Base-by-base conservation (phyloP, 2,888 invertebrate genomes). In the Chymomyza caudatula region DNA sequence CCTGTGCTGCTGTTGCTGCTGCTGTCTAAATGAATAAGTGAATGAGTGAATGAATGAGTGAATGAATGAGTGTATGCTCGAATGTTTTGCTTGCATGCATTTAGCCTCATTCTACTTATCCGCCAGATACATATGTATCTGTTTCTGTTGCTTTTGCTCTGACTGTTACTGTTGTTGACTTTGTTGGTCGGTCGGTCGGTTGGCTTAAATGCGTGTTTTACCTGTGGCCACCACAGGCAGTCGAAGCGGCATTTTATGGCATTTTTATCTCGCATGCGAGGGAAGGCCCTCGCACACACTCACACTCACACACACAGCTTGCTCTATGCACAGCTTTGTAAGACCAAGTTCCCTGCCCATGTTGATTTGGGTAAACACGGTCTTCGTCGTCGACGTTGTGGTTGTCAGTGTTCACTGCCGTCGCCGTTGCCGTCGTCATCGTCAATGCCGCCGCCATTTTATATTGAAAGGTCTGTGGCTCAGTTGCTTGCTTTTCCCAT, bases 41-140 rank as follows among this genome's bases (percentile, higher is more conserved):
- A 71, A 59, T 76, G 49, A 55, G 59, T 78, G 78, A 82, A 70
- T 85, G 82, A 84, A 82, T 82, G 85, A 73, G 56, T 69, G 74
- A 82, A 77, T 79, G 74, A 65, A 57, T 72, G 73, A 71, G 67
- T 25, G 11, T 37, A 19, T 42, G 29, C 29, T 42, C 37, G 56
- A 37, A 42, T 29, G 17, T 54, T 23, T 52, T 52, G 13, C 23
- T 20, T 54, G 19, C 15, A 52, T 84, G 80, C 71, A 77, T 61
- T 77, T 71, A 71, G 47, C 57, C 22, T 44, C 19, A 13, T 42
- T 43, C 17, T 42, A 42, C 56, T 20, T 17, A 37, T 37, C 29
- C 29, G 20, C 19, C n/a, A 20, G 23, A 11, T 47, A n/a, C n/a
- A n/a, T n/a, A n/a, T 52, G 17, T 51, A 37, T 37, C 25, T 59